Percentiles rank a stretch among this genome's conserved stretches.
Conservation (phyloP, 2,113 vertebrate species). For the Gnathonemus longibarbis region DNA sequence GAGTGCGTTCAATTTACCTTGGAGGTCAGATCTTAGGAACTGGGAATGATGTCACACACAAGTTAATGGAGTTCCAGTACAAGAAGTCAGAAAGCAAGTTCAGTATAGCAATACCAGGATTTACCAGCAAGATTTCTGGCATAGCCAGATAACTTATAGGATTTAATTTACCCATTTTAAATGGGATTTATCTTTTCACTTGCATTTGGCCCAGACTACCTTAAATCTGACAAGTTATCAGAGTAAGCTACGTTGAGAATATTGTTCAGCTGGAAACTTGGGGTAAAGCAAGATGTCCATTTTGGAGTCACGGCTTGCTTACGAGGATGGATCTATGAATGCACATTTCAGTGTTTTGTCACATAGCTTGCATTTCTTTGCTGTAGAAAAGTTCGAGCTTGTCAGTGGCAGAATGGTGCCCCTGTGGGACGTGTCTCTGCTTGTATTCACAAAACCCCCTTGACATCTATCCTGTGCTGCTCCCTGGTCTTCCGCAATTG, state of each 20-base stretch:
- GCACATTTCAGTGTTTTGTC: neutral
- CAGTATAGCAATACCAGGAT: too few species aligned
- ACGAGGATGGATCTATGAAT: neutral
- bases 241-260: neutral
- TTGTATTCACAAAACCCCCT: neutral
- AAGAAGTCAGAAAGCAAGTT: too few species aligned
- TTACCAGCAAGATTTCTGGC: too few species aligned
- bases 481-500: neutral
- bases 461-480: neutral
- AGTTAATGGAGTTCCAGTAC: too few species aligned
- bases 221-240: neutral
- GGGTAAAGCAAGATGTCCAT: neutral
- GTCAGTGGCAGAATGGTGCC: neutral
- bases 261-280: neutral
- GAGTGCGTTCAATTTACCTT: too few species aligned
- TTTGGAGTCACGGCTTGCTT: neutral
- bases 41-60: too few species aligned
- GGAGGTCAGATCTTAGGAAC: too few species aligned
- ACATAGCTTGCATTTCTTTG: neutral
- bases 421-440: neutral
- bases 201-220: too few species aligned
- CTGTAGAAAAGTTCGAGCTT: neutral
- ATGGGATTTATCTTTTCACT: too few species aligned
- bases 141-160: too few species aligned
- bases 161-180: too few species aligned